These are phyloP conservation scores for Halichoerus grypus DNA, from an alignment of 2,113 vertebrate genomes.

Conservation along the genomic window DNA sequence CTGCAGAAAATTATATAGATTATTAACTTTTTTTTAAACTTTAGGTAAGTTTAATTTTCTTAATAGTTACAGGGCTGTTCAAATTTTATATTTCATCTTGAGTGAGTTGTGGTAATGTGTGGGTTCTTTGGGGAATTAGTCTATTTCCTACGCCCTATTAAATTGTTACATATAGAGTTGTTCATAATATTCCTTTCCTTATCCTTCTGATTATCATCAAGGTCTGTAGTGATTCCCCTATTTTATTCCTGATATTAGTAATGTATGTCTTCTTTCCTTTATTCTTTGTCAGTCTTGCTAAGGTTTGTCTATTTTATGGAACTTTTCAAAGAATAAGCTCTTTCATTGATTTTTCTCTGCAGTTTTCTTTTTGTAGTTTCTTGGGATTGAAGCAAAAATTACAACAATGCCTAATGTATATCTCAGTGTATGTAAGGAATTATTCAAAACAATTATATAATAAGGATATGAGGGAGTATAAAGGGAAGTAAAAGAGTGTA, in stretches of 20 bases:
- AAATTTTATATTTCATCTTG: constrained; percentile 17
- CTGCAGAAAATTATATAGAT: neutral
- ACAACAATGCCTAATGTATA: neutral
- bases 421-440: neutral
- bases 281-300: neutral
- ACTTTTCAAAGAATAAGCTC: neutral
- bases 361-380: neutral
- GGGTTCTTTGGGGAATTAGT: neutral
- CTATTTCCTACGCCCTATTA: neutral
- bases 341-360: neutral
- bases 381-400: neutral
- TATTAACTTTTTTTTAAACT: neutral
- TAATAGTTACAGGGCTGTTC: neutral
- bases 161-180: neutral
- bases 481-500: neutral
- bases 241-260: neutral
- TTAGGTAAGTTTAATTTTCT: neutral
- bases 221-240: neutral
- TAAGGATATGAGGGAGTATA: neutral
- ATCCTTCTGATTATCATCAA: neutral
- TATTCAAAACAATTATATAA: neutral
- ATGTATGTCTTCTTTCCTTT: neutral
- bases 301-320: neutral
- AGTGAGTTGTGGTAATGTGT: neutral
- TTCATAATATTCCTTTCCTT: neutral